Conservation (phyloP, 2,797 vertebrate species). For the Capromys pilorides region DNA sequence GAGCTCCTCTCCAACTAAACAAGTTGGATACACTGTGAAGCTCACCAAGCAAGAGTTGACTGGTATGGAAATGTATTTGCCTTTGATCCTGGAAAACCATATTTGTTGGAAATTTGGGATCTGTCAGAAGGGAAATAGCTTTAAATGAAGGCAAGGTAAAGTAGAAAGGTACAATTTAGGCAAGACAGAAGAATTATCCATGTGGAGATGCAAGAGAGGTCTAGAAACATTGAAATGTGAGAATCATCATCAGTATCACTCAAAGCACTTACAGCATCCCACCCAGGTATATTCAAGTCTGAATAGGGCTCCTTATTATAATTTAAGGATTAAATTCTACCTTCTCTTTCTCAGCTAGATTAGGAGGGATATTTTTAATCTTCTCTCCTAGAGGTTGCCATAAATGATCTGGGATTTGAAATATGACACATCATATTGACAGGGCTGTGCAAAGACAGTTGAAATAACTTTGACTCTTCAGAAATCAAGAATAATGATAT, state of each 20-base stretch:
- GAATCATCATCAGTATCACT: background rate
- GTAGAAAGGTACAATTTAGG: background rate
- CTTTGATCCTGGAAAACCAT: constrained; percentile 71
- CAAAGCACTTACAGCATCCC: background rate
- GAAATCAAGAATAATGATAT: constrained; percentile 29
- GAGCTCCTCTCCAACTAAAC: constrained; percentile 62
- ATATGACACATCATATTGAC: constrained; percentile 22
- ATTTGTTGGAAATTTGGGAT: constrained; percentile 65
- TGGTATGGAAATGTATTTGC: constrained; percentile 66
- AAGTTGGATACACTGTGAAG: constrained; percentile 64
- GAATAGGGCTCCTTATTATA: constrained; percentile 48
- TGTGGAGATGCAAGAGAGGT: background rate
- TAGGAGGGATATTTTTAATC: constrained; percentile 53
- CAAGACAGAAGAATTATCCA: constrained; percentile 22
- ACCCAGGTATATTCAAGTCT: background rate
- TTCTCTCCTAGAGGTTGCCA: constrained; percentile 47
- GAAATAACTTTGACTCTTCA: constrained; percentile 54
- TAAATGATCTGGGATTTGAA: constrained; percentile 64
- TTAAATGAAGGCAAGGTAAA: constrained; percentile 51
- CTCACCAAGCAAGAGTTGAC: constrained; percentile 55
- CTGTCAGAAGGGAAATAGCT: constrained; percentile 45
- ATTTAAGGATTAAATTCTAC: constrained; percentile 54
- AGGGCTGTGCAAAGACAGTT: background rate
- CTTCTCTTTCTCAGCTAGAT: constrained; percentile 38
- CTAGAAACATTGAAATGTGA: constrained; percentile 9